phyloP scores from a whole-genome alignment of 2,113 vertebrate genomes.

The Pluvianellus socialis region DNA sequence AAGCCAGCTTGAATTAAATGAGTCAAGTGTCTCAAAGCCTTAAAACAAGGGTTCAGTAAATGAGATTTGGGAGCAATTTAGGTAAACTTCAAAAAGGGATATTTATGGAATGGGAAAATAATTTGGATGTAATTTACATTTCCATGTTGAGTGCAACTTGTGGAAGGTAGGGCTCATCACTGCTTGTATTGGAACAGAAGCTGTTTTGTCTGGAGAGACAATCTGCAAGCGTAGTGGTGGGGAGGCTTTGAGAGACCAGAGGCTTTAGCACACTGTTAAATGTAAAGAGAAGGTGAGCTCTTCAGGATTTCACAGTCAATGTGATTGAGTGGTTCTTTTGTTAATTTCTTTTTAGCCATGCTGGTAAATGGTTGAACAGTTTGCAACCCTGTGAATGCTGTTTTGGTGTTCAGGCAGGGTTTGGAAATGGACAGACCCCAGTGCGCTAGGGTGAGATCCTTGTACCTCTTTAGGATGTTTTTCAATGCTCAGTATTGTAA shows the following conservation, averaged over 20 bases:
- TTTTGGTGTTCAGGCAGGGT: neutral
- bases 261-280: neutral
- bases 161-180: accelerated
- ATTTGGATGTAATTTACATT: neutral
- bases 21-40: neutral
- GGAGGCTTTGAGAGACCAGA: neutral
- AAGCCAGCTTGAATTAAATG: neutral
- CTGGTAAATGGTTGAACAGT: neutral
- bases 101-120: neutral
- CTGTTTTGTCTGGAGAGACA: neutral
- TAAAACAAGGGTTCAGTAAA: neutral
- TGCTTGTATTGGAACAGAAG: neutral
- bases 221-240: neutral
- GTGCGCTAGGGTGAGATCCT: neutral
- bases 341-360: neutral
- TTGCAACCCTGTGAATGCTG: neutral
- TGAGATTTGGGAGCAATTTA: neutral
- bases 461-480: neutral
- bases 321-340: neutral
- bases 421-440: neutral
- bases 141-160: neutral
- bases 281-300: neutral
- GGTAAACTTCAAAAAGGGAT: neutral
- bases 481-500: neutral
- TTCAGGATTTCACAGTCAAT: neutral